Conservation (phyloP, 2,797 vertebrate species). For the Danio kyathit region DNA sequence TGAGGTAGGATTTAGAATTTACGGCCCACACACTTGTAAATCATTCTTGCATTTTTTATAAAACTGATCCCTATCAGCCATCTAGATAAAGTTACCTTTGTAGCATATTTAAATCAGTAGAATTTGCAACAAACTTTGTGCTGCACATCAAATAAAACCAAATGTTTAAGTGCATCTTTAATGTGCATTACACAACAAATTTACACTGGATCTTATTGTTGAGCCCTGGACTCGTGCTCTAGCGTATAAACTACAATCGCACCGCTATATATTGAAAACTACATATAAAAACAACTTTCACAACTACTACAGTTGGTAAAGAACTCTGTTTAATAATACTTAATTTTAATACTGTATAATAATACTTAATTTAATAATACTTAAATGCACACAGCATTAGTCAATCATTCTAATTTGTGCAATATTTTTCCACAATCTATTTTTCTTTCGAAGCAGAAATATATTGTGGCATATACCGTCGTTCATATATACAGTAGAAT, state of each 20-base stretch:
- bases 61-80: neutral
- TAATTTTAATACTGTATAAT: too few species aligned
- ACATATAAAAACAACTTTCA: slow-evolving; percentile 1
- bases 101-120: neutral
- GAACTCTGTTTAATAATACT: too few species aligned
- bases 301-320: slow-evolving; percentile 1
- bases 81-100: neutral
- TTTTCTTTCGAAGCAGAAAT: neutral
- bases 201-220: neutral
- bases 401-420: neutral
- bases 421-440: neutral
- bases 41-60: neutral
- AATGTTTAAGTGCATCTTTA: neutral
- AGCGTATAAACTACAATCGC: neutral
- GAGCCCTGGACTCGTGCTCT: neutral
- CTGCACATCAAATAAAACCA: neutral
- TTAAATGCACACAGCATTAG: too few species aligned
- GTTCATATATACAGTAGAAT: neutral
- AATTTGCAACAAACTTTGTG: neutral
- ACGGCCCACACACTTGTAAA: neutral
- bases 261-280: slow-evolving; percentile 4
- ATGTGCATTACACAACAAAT: neutral
- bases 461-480: neutral
- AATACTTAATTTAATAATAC: too few species aligned
- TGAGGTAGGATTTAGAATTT: neutral